Conservation (phyloP, 1,140 invertebrate species). For the Drosophila arawakana region DNA sequence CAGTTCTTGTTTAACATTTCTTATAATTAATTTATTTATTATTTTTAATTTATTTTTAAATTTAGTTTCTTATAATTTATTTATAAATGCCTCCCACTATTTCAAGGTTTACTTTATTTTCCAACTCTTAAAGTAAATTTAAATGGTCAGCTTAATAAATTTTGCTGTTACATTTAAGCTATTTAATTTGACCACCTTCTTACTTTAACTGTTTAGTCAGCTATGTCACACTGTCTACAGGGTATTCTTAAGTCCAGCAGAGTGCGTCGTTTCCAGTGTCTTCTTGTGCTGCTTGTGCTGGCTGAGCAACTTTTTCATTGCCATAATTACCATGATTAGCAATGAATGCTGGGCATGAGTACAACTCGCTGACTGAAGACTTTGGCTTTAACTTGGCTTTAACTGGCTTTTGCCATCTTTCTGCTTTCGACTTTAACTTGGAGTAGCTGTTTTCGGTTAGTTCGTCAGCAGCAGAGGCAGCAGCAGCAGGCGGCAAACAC, state of each 20-base stretch:
- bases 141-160: too few species aligned
- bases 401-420: constrained; percentile 43
- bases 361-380: not conserved
- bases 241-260: not conserved
- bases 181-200: too few species aligned
- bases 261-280: not conserved
- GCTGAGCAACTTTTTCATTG: constrained; percentile 75
- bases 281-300: constrained; percentile 47
- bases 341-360: constrained; percentile 64
- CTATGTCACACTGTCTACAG: not conserved
- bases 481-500: constrained; percentile 63
- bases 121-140: too few species aligned
- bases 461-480: constrained; percentile 44
- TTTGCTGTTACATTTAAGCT: too few species aligned
- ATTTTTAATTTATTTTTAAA: too few species aligned
- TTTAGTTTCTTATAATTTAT: too few species aligned
- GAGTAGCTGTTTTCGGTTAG: constrained; percentile 38
- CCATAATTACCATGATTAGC: constrained; percentile 83
- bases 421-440: constrained; percentile 22
- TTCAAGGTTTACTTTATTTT: too few species aligned
- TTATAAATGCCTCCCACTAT: too few species aligned
- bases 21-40: too few species aligned
- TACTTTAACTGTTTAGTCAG: not conserved
- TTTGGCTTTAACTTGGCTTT: constrained; percentile 29
- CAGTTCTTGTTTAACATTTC: too few species aligned